Percentiles rank a stretch among this genome's conserved stretches.
Conservation (phyloP, 2,888 invertebrate species). For the Lepidochrysops patricia region DNA sequence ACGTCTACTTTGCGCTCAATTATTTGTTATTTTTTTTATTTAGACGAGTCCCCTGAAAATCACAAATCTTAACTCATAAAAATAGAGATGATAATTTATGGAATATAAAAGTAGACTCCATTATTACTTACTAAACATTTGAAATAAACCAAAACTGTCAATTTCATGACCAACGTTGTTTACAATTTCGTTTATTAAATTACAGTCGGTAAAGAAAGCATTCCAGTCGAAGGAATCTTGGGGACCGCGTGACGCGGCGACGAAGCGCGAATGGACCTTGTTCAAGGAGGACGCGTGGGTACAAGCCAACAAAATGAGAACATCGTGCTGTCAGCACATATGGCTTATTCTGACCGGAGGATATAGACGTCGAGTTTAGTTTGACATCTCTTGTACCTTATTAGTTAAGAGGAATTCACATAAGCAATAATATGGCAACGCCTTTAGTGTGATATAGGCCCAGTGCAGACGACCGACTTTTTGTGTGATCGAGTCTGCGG, state of each 20-base stretch:
- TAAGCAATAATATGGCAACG: constrained; percentile 5
- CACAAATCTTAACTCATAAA: too few species aligned
- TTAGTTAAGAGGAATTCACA: not conserved
- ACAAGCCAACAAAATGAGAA: constrained; percentile 33
- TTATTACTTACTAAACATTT: too few species aligned
- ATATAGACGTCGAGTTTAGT: constrained; percentile 27
- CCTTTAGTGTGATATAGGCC: not conserved
- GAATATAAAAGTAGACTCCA: too few species aligned
- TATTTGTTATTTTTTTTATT: too few species aligned
- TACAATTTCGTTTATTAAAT: constrained; percentile 16
- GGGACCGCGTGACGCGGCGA: constrained; percentile 75
- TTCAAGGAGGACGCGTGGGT: constrained; percentile 63
- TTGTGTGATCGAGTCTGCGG: too few species aligned
- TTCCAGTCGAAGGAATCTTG: constrained; percentile 68
- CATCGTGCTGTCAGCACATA: constrained; percentile 34
- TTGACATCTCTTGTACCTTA: constrained; percentile 1
- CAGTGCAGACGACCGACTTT: too few species aligned
- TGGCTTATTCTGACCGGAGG: constrained; percentile 42
- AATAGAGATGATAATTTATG: too few species aligned
- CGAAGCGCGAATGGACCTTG: constrained; percentile 70
- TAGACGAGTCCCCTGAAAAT: too few species aligned
- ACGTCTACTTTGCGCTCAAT: too few species aligned
- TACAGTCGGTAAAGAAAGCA: constrained; percentile 57
- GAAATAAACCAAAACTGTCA: too few species aligned
- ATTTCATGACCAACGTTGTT: not conserved